Conservation (phyloP, 2,888 invertebrate genomes). For the Sthenelais limicola region DNA sequence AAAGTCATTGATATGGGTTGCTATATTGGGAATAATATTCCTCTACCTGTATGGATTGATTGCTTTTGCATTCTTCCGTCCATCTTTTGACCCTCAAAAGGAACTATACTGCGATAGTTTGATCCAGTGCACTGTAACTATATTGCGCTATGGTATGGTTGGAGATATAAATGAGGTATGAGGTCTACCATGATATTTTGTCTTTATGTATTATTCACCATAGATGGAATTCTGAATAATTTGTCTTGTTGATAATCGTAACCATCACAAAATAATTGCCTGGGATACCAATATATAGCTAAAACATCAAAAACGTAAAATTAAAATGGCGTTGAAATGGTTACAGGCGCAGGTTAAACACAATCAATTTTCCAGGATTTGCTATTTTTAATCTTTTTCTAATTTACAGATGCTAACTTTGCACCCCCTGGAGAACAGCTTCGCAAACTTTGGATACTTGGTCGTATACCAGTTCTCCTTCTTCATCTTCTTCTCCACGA, state of each 20-base stretch:
- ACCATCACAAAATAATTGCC: no score
- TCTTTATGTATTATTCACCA: no score
- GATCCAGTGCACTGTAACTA: constrained; percentile 42
- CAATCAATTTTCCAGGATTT: no score
- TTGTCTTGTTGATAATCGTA: no score
- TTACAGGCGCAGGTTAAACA: no score
- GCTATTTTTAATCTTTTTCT: no score
- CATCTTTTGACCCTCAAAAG: constrained; percentile 20
- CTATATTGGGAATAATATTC: constrained; percentile 38
- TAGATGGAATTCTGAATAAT: no score
- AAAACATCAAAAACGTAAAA: no score
- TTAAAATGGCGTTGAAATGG: no score
- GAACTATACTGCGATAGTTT: constrained; percentile 38
- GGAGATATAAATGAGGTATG: constrained; percentile 41
- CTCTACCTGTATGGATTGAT: constrained; percentile 43
- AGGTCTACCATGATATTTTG: no score
- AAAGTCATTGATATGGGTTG: constrained; percentile 39
- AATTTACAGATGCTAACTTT: not conserved
- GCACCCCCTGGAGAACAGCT: constrained; percentile 20
- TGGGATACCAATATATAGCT: no score
- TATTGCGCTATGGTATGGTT: constrained; percentile 42
- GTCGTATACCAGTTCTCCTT: constrained; percentile 40
- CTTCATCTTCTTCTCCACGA: constrained; percentile 45
- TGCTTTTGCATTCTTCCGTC: constrained; percentile 46
- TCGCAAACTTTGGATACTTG: constrained; percentile 36